Evolutionary conservation across 2,797 vertebrate species (phyloP), one percentile per base, ranked within the genome.

Genomic region (Galaxias olidus): DNA sequence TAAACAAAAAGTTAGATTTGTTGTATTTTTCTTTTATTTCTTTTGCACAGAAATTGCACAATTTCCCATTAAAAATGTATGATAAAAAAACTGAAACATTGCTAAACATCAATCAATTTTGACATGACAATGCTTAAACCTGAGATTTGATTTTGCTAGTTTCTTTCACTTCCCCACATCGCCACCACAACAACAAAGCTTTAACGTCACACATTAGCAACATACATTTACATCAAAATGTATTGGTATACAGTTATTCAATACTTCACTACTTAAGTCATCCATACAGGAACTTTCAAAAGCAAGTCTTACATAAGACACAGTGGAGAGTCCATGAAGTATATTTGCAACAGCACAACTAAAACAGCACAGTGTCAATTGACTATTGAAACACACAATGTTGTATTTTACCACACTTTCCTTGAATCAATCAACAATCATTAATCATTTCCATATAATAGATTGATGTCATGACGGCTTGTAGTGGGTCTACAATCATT

Each of bases 41-140:
- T 6, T 3, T 30, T 30, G 30, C 6, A 6, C 30, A 30, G 30
- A 30, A 30, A 30, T 30, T 30, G 60, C 65, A 86, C 70, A 73
- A 73, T 77, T 74, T 30, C 30, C 30, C 73, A 83, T 86, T 66
- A 40, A 58, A 86, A 79, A 90, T 89, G 88, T 72, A 63, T 78
- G 73, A 76, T 71, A 78, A 79, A 80, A 84, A 84, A 68, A 84
- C 60, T 30, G 64, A 81, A 79, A 50, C 54, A 55, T 78, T 87
- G 68, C 68, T 67, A 86, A 84, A 66, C 77, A 75, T 83, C 74
- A 66, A 13, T 65, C 64, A 76, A 82, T 73, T 76, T 84, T 71
- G 69, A 87, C 77, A 78, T 70, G 60, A 79, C 60, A 69, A 69
- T 45, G 70, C 75, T 83, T 81, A 70, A 87, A 91, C 90, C 92